Base-by-base conservation (phyloP, 2,797 vertebrate species). In the Alosa sapidissima region DNA sequence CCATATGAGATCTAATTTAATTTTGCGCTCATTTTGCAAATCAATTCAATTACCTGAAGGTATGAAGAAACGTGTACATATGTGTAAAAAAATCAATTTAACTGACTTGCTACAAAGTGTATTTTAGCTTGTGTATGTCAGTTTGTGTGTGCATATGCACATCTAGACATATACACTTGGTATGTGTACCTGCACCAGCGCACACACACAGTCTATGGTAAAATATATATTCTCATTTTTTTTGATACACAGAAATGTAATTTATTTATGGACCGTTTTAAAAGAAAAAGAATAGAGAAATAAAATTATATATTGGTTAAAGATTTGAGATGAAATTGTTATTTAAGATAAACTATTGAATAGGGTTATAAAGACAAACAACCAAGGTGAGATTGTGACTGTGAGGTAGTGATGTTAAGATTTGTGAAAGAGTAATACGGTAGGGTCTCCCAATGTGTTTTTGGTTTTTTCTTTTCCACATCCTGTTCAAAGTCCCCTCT, bases 231-330 rank as follows among this genome's bases (percentile, higher is more conserved):
- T 93, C 91, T 94, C 93, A 83, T 87, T 94, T 94, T 96, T 78
- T 97, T 96, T 95, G 94, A 96, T 96, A 96, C 94, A 93, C 93
- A 95, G 92, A 95, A 90, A 95, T 95, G 95, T 96, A 93, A 96
- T 96, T 97, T 97, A 97, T 97, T 96, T 96, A 96, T 95, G 92
- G 90, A 94, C 92, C 83, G 91, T 92, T 78, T 65, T 4, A 72
- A 72, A 72, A 75, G 11, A 75, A 89, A 90, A 89, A 93, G 91
- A 91, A 84, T 91, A 92, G 92, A 92, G 88, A 94, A 93, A 94
- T 94, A 93, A 94, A 95, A 93, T 89, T 95, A 94, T 96, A 90
- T 92, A 95, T 95, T 94, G 94, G 92, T 93, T 92, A 91, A 94
- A 92, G 91, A 88, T 88, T 92, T 92, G 91, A 93, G 92, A 91